These are phyloP conservation scores for Danio choprae DNA, from an alignment of 2,797 vertebrate genomes.

Conservation along the genomic window DNA sequence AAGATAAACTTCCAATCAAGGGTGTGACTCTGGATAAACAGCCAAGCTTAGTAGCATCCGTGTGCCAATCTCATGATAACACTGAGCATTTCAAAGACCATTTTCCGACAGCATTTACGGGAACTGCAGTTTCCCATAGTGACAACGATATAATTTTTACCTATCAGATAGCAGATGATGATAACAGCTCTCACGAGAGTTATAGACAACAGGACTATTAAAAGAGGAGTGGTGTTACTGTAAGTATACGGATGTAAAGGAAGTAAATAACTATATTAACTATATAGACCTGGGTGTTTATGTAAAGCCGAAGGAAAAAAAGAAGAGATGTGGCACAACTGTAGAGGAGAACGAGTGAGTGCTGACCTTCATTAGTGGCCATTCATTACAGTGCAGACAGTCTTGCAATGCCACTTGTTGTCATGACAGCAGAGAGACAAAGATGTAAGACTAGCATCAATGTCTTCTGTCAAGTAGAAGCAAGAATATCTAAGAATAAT, in stretches of 20 bases:
- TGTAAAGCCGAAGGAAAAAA: not conserved
- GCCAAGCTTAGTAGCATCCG: not conserved
- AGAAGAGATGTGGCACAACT: conserved; percentile 2
- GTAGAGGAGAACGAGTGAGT: conserved; percentile 24
- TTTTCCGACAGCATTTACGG: not conserved
- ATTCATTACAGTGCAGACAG: conserved; percentile 44
- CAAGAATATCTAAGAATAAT: too few species aligned
- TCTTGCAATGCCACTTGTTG: conserved; percentile 32
- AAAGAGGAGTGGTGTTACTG: not conserved
- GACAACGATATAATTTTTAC: not conserved
- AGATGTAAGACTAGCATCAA: not conserved
- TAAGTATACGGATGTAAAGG: not conserved
- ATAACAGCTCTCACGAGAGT: conserved; percentile 23
- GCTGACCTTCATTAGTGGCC: conserved; percentile 27
- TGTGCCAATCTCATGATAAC: conserved; percentile 1
- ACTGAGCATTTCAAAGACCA: not conserved
- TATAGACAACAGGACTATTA: not conserved
- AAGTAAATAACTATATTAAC: not conserved
- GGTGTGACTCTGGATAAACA: conserved; percentile 19
- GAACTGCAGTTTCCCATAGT: conserved; percentile 14
- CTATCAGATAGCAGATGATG: conserved; percentile 34
- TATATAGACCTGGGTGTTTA: not conserved
- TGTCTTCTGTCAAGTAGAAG: not conserved
- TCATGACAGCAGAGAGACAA: conserved; percentile 41
- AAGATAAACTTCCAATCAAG: conserved; percentile 9